These are phyloP conservation scores for Podarcis muralis DNA, from an alignment of 2,113 vertebrate genomes.

Conservation along the genomic window DNA sequence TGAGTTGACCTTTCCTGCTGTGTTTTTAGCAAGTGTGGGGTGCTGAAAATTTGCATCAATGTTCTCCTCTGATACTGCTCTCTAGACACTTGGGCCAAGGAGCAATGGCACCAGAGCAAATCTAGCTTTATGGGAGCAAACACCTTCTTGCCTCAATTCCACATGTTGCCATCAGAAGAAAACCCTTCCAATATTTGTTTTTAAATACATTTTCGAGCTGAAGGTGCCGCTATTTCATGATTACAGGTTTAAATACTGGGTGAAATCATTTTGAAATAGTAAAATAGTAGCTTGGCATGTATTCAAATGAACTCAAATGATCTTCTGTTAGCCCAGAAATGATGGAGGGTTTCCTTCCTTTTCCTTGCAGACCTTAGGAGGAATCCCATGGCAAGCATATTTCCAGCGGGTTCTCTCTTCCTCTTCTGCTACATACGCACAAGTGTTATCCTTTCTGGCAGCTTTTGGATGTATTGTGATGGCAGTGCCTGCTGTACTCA, in stretches of 20 bases:
- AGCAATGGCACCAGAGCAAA: neutral
- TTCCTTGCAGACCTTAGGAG: conserved; percentile 87
- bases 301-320: accelerated
- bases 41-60: neutral
- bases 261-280: neutral
- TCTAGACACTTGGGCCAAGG: neutral
- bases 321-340: neutral
- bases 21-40: neutral
- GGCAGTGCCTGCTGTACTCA: conserved; percentile 91
- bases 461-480: conserved; percentile 95
- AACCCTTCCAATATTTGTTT: neutral
- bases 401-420: conserved; percentile 97
- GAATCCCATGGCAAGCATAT: conserved; percentile 98
- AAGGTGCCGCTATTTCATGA: neutral
- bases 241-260: neutral
- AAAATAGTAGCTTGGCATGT: neutral
- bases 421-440: conserved; percentile 95
- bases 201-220: neutral
- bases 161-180: neutral
- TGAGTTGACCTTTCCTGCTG: neutral
- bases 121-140: neutral
- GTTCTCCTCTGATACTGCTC: neutral
- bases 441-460: conserved; percentile 94
- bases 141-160: too few relatives aligned
- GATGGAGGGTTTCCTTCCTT: neutral